Evolutionary conservation across 2,888 invertebrate species (phyloP).

Genomic region (Adelognathus sp.): DNA sequence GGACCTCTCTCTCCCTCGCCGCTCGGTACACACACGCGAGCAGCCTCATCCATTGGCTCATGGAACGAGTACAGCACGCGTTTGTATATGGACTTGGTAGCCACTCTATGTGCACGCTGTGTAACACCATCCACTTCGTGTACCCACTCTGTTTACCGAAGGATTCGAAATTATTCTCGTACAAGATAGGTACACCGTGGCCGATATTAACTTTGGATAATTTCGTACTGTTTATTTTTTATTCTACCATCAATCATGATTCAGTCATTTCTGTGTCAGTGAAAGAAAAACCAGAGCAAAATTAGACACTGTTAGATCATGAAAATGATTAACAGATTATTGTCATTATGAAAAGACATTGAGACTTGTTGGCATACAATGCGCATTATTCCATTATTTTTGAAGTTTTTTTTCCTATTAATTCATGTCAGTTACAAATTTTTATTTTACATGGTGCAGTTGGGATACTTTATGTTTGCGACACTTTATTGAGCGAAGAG

Average conservation of each 20-base stretch:
- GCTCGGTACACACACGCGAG: not conserved
- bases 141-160: not conserved
- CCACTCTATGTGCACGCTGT: constrained; percentile 22
- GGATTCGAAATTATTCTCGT: not conserved
- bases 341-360: no score
- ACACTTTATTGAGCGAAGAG: no score
- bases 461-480: no score
- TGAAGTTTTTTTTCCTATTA: no score
- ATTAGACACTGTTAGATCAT: no score
- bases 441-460: no score
- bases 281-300: not conserved
- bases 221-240: not conserved
- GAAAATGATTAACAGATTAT: no score
- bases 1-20: not conserved
- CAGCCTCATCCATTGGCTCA: constrained; percentile 23
- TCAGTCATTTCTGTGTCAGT: not conserved
- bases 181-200: not conserved
- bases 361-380: no score
- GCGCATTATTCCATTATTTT: no score
- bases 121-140: constrained; percentile 48
- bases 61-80: constrained; percentile 37
- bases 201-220: not conserved
- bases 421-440: no score
- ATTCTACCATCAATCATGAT: not conserved
- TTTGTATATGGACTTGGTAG: constrained; percentile 21